These are phyloP conservation scores for Bimastos eiseni DNA, from an alignment of 2,888 invertebrate genomes.

Conservation along the genomic window DNA sequence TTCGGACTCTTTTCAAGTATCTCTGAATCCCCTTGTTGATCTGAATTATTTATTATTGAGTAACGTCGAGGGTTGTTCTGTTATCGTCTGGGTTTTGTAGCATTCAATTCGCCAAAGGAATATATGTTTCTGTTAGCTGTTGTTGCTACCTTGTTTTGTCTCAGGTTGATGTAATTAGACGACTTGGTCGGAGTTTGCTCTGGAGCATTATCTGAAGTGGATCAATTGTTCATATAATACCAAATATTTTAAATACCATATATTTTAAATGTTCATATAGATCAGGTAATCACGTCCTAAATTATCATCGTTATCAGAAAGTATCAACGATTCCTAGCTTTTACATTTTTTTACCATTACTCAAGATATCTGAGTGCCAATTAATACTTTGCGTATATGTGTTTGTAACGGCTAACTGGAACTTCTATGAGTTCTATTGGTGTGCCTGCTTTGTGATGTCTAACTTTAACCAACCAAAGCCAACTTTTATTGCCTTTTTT, in stretches of 20 bases:
- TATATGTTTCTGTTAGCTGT: not conserved
- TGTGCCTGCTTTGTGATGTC: not conserved
- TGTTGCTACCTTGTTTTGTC: not conserved
- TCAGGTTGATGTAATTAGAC: not conserved
- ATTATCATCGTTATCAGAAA: not conserved
- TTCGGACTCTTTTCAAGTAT: slow-evolving; percentile 35
- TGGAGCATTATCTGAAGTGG: no score
- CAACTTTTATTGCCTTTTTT: no score
- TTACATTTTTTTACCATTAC: not conserved
- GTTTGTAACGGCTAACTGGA: not conserved
- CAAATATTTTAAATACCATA: not conserved
- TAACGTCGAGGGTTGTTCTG: not conserved
- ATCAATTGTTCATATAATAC: not conserved
- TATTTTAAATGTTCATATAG: not conserved
- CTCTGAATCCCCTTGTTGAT: slow-evolving; percentile 25
- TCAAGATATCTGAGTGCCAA: not conserved
- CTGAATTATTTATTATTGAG: not conserved
- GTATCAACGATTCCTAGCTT: not conserved
- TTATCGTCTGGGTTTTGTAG: not conserved
- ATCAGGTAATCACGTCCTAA: not conserved
- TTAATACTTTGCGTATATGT: not conserved
- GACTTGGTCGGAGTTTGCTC: not conserved
- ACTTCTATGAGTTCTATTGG: not conserved
- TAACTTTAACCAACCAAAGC: no score
- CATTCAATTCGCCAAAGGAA: not conserved